Conservation (phyloP, 2,113 vertebrate species). For the Nerophis ophidion region DNA sequence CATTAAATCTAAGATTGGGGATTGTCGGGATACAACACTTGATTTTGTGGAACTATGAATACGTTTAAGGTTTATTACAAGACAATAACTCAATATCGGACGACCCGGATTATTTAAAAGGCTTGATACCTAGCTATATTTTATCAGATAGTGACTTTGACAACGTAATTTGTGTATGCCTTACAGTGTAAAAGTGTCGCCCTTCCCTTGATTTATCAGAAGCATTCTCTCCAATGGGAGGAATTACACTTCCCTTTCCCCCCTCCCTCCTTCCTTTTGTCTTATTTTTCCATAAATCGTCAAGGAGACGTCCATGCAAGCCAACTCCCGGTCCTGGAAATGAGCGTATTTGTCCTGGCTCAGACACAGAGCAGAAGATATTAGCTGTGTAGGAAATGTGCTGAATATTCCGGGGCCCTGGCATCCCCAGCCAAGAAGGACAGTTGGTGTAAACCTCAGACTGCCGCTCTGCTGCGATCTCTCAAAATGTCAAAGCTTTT, state of each 20-base stretch:
- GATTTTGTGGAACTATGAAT: neutral
- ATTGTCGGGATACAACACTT: neutral
- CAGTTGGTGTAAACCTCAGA: conserved; percentile 70
- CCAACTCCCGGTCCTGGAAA: conserved; percentile 59
- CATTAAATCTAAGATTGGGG: neutral
- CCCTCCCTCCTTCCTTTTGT: conserved; percentile 27
- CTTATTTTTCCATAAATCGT: conserved; percentile 62
- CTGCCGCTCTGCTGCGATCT: conserved; percentile 60
- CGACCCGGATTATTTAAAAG: neutral
- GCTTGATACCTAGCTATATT: neutral
- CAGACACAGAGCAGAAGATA: conserved; percentile 67
- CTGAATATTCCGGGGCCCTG: conserved; percentile 67
- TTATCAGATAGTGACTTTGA: conserved; percentile 7
- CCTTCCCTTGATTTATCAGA: conserved; percentile 33
- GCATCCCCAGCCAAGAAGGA: conserved; percentile 63
- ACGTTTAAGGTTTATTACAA: neutral
- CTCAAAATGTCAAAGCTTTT: conserved; percentile 61
- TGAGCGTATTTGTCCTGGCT: conserved; percentile 71
- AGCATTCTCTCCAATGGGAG: conserved; percentile 10
- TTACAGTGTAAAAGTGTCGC: neutral
- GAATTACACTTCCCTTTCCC: conserved; percentile 26
- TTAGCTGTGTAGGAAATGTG: conserved; percentile 73
- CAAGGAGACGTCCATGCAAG: conserved; percentile 53
- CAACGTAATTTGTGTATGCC: conserved; percentile 3
- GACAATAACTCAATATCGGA: neutral